Percentiles rank a stretch among this genome's conserved stretches.
These are phyloP conservation scores for Tenthredo distinguenda DNA, from an alignment of 2,888 invertebrate genomes.

Conservation along the genomic window DNA sequence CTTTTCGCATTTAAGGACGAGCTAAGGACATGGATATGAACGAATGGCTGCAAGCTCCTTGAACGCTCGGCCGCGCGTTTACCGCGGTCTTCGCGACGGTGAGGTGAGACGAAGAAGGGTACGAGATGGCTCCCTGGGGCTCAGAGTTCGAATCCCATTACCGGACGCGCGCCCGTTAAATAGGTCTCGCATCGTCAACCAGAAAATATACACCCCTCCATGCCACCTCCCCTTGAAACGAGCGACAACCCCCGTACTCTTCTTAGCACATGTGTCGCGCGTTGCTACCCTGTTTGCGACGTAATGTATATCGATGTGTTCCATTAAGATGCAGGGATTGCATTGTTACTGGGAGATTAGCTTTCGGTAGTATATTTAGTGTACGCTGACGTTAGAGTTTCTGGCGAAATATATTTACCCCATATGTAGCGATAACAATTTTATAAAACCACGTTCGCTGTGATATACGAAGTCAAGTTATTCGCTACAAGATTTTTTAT, in stretches of 20 bases:
- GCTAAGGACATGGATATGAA: not conserved
- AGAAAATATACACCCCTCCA: conserved; percentile 73
- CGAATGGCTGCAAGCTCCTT: conserved; percentile 30
- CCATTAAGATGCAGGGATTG: conserved; percentile 69
- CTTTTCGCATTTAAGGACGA: not conserved
- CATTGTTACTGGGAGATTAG: conserved; percentile 68
- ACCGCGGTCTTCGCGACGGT: conserved; percentile 44
- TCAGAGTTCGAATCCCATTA: conserved; percentile 77
- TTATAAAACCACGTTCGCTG: not conserved
- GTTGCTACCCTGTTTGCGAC: conserved; percentile 65
- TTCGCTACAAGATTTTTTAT: not conserved
- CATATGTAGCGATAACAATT: not conserved
- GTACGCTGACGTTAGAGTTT: not conserved
- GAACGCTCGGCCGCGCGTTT: conserved; percentile 36
- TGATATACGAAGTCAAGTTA: not conserved
- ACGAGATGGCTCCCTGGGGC: conserved; percentile 75
- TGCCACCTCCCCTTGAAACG: conserved; percentile 31
- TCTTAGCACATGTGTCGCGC: conserved; percentile 61
- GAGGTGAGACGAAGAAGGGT: conserved; percentile 60
- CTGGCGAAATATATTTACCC: conserved; percentile 9
- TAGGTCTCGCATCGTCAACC: conserved; percentile 79
- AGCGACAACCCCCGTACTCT: conserved; percentile 40
- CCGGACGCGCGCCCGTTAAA: conserved; percentile 78
- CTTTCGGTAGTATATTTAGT: conserved; percentile 57
- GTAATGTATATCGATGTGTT: conserved; percentile 74